Evolutionary conservation across 2,797 vertebrate genomes (phyloP), one percentile per base, ranked within the genome.

Genomic region (Tiaroga cobitis): DNA sequence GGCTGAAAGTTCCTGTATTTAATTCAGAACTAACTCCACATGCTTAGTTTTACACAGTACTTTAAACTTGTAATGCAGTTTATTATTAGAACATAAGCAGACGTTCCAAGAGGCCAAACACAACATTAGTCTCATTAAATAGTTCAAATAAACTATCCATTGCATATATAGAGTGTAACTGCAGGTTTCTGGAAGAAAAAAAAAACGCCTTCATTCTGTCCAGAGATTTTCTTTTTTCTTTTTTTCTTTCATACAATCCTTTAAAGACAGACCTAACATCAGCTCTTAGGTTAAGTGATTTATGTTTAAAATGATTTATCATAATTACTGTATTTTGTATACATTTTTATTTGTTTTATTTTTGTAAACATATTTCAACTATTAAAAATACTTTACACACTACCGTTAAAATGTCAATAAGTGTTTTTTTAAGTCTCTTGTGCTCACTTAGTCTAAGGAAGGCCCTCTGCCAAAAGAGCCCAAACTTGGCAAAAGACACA

Each of bases 1-100:
- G 37, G 34, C n/a, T 59, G 16, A 54, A 39, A 0, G n/a, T 34
- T 61, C 10, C n/a, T 2, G n/a, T 59, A 39, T 61, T 61, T 61
- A 11, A 15, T 41, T 78, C 54, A 72, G 19, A 82, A 32, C 41
- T 32, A 72, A 72, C 68, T 59, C 37, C 59, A 79, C n/a, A 29
- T 46, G 39, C 21, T 29, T 39, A 26, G 4, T 61, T 59, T 39
- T 63, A 43, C 15, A 78, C 24, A 65, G 59, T 79, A 29, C 24
- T 63, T 79, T 43, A 79, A 29, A 77, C 54, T 19, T 61, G 24
- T 26, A 29, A 79, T 65, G 32, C 61, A 65, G 59, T 43, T 79
- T 79, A 59, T 63, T 79, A 29, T 63, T 46, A 63, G 76, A 78
- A 61, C 34, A 61, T 79, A 43, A 43, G 51, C 76, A 63, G 37